A percentile compares a stretch with the other conserved stretches of the same genome.
These are phyloP conservation scores for Julus scandinavius DNA, from an alignment of 2,888 invertebrate species.

Conservation along the genomic window DNA sequence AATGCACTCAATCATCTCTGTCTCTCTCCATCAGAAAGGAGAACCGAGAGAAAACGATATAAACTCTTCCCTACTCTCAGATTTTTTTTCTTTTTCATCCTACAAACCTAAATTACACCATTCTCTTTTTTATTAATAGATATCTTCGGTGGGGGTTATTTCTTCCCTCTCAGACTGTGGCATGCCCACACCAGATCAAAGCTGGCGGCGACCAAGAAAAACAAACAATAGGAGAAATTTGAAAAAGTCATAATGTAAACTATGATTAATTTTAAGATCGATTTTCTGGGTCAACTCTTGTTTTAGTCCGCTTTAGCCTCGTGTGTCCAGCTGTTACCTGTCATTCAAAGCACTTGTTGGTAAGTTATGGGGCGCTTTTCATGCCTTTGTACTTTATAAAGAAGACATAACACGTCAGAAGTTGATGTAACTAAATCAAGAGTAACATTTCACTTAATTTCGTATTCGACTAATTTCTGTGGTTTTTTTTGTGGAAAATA, in stretches of 20 bases:
- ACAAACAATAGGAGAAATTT: constrained; percentile 1
- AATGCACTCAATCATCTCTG: constrained; percentile 46
- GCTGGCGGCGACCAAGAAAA: not conserved
- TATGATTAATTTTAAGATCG: constrained; percentile 31
- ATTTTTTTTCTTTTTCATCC: constrained; percentile 10
- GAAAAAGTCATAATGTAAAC: constrained; percentile 19
- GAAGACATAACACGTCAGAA: not conserved
- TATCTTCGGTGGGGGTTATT: not conserved
- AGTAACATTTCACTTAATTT: no score
- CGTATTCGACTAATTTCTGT: no score
- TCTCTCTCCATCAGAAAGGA: not conserved
- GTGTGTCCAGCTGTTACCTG: constrained; percentile 28
- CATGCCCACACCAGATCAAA: constrained; percentile 21
- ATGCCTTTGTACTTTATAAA: not conserved
- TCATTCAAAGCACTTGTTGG: not conserved
- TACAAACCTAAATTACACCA: constrained; percentile 36
- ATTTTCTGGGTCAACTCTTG: not conserved
- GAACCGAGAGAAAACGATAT: not conserved
- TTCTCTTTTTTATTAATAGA: constrained; percentile 43
- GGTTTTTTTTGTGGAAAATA: not conserved
- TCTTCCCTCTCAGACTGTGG: not conserved
- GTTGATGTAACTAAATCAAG: no score
- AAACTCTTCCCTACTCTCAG: not conserved
- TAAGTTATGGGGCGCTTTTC: not conserved
- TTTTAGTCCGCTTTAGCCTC: not conserved